Conservation (phyloP, 2,797 vertebrate genomes). For the Aulostomus chinensis region DNA sequence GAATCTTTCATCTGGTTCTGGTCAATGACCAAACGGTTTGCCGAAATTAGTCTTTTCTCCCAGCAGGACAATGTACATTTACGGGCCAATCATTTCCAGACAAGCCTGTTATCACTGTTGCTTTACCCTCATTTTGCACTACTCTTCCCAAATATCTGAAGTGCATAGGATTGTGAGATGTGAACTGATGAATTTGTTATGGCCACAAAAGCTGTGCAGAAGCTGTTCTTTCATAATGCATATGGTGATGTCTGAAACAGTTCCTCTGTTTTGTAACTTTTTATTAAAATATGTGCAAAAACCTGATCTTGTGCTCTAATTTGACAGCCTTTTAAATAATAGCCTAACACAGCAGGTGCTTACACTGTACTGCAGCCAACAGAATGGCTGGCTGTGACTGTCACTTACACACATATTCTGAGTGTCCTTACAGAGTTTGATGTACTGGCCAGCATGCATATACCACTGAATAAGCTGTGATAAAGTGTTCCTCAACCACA, state of each 20-base stretch:
- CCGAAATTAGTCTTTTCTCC: too few species aligned
- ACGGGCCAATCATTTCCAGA: too few species aligned
- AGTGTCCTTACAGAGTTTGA: constrained; percentile 28
- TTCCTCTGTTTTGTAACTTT: too few species aligned
- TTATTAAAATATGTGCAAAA: too few species aligned
- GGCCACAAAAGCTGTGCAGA: constrained; percentile 8
- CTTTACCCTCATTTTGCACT: too few species aligned
- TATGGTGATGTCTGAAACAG: constrained; percentile 5
- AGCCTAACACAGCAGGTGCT: constrained; percentile 47
- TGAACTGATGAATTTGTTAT: constrained; percentile 27
- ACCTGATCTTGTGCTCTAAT: constrained; percentile 47
- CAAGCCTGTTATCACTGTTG: too few species aligned
- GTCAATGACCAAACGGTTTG: too few species aligned
- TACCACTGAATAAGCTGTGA: constrained; percentile 53
- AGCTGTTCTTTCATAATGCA: constrained; percentile 2
- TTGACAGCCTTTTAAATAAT: constrained; percentile 50
- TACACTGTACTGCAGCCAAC: constrained; percentile 40
- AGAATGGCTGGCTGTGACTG: constrained; percentile 31
- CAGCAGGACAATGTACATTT: too few species aligned
- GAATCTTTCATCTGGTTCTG: too few species aligned
- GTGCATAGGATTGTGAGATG: too few species aligned
- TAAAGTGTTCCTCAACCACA: constrained; percentile 52
- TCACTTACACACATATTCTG: constrained; percentile 38
- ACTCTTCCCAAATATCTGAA: too few species aligned
- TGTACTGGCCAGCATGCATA: constrained; percentile 33